Evolutionary conservation across 1,140 invertebrate genomes (phyloP).

Genomic region (Holotrichia oblita): DNA sequence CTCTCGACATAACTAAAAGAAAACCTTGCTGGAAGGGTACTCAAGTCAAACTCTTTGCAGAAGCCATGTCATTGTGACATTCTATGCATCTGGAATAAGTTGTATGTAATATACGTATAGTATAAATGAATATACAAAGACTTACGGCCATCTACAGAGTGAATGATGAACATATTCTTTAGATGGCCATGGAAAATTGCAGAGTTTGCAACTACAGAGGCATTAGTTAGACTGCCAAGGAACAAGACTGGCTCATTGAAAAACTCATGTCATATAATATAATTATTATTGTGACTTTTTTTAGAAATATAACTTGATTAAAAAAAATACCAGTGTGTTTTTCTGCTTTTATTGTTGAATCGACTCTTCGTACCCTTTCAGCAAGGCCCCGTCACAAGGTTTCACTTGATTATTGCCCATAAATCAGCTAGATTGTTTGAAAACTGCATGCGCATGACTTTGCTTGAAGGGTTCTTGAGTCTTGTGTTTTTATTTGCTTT

Average conservation of each 20-base stretch:
- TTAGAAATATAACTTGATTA: conserved; percentile 60
- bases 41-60: conserved; percentile 42
- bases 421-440: conserved; percentile 19
- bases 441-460: conserved; percentile 45
- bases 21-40: conserved; percentile 59
- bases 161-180: conserved; percentile 36
- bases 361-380: conserved; percentile 53
- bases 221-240: conserved; percentile 50
- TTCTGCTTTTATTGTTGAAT: conserved; percentile 50
- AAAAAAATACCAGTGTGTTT: conserved; percentile 52
- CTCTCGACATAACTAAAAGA: conserved; percentile 37
- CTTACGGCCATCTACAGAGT: conserved; percentile 20
- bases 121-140: not conserved
- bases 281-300: conserved; percentile 58
- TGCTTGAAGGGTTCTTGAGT: conserved; percentile 49
- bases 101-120: conserved; percentile 8
- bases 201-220: conserved; percentile 47
- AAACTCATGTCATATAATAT: conserved; percentile 53
- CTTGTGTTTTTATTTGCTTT: conserved; percentile 23
- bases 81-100: not conserved
- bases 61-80: conserved; percentile 30
- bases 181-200: conserved; percentile 52
- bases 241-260: conserved; percentile 57
- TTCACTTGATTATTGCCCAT: not conserved
- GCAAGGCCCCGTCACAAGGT: conserved; percentile 36